These are phyloP conservation scores for Oryctolagus cuniculus DNA, from an alignment of 2,113 vertebrate species.

Conservation along the genomic window DNA sequence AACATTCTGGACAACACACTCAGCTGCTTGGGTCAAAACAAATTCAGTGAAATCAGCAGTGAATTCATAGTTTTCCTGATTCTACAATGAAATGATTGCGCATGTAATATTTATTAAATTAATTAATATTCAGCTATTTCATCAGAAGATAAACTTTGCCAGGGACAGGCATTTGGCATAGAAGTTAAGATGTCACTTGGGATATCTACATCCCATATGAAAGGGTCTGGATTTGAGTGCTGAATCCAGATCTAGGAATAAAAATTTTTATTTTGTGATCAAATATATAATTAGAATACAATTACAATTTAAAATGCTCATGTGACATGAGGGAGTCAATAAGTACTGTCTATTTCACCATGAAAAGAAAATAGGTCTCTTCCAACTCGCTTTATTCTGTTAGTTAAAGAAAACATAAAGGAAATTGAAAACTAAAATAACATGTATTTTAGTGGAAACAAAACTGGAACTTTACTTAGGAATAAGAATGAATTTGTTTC, in stretches of 20 bases:
- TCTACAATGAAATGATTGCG: background rate
- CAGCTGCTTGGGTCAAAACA: too few species aligned
- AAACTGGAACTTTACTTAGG: background rate
- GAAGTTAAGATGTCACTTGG: too few species aligned
- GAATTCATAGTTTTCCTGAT: background rate
- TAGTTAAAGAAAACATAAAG: background rate
- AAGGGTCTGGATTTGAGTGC: too few species aligned
- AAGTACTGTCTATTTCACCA: background rate
- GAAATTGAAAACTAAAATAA: background rate
- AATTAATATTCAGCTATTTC: background rate
- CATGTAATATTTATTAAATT: background rate
- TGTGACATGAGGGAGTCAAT: fast-evolving
- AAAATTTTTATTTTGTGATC: conserved; percentile 6
- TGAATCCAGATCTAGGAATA: background rate
- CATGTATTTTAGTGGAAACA: background rate
- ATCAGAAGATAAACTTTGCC: too few species aligned
- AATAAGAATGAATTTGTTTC: background rate
- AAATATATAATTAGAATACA: background rate
- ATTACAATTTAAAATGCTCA: background rate
- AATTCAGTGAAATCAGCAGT: fast-evolving
- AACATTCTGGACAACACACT: background rate
- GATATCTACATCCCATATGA: too few species aligned
- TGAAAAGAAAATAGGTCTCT: background rate
- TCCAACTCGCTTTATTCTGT: background rate
- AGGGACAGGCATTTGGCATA: too few species aligned